Conservation (phyloP, 2,888 invertebrate species). For the Nyleta sp. region DNA sequence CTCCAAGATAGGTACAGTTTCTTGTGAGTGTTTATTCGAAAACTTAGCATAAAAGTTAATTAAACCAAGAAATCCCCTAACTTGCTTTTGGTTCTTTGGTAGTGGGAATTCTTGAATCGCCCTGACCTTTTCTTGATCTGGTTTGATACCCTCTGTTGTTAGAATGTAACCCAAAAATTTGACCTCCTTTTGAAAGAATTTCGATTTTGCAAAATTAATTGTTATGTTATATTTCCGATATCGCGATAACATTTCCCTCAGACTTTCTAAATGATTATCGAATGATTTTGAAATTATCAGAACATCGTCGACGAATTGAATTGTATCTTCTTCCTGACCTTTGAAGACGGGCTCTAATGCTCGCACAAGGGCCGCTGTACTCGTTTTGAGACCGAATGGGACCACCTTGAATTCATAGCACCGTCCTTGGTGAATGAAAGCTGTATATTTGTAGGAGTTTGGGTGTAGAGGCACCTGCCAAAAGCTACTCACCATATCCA, state of each 20-base stretch:
- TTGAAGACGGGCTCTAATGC: background rate
- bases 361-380: background rate
- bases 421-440: constrained; percentile 3
- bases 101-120: constrained; percentile 2
- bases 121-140: background rate
- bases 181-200: background rate
- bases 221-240: background rate
- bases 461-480: constrained; percentile 2
- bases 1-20: background rate
- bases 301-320: constrained; percentile 11
- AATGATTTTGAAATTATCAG: background rate
- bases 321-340: background rate
- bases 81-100: background rate
- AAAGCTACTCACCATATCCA: constrained; percentile 8
- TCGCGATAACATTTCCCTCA: background rate
- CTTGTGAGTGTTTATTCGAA: background rate
- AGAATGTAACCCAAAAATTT: constrained; percentile 11
- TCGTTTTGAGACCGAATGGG: constrained; percentile 11
- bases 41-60: constrained; percentile 7
- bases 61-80: too few species aligned
- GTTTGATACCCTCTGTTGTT: background rate
- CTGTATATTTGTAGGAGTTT: background rate
- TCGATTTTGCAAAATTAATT: constrained; percentile 8
- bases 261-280: background rate
- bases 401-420: constrained; percentile 18